A percentile compares a stretch with the other conserved stretches of the same genome.
Conservation (phyloP, 2,888 invertebrate species). For the Protonemura montana region DNA sequence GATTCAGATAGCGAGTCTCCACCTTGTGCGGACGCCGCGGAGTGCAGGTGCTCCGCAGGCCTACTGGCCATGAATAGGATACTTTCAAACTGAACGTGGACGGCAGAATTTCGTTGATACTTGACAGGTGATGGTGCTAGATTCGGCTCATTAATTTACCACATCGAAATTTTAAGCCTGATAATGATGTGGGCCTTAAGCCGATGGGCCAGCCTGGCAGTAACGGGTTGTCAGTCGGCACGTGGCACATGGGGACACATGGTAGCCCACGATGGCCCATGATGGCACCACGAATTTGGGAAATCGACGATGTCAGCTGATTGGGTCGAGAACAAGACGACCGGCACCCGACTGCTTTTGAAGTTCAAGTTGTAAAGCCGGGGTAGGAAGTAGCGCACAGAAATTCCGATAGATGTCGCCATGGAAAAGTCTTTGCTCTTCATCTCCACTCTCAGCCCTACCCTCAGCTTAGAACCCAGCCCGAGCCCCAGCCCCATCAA, state of each 20-base stretch:
- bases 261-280: too few species aligned
- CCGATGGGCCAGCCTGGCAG: background rate
- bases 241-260: too few species aligned
- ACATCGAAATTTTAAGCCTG: background rate
- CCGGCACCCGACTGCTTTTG: too few species aligned
- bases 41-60: background rate
- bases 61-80: constrained; percentile 15
- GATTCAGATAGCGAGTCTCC: constrained; percentile 1
- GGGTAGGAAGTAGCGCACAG: background rate
- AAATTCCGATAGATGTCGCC: background rate
- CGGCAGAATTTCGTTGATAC: background rate
- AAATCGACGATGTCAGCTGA: background rate
- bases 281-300: background rate
- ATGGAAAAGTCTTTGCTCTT: background rate
- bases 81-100: constrained; percentile 14
- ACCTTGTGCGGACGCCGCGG: background rate
- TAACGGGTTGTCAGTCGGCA: background rate
- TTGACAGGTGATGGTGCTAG: background rate
- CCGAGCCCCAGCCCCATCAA: too few species aligned
- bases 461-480: too few species aligned
- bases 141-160: constrained; percentile 7
- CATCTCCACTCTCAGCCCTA: too few species aligned
- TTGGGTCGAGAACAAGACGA: too few species aligned
- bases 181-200: background rate
- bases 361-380: too few species aligned